phyloP scores from a whole-genome alignment of 1,140 invertebrate genomes.

The Zaprionus lachaisei region DNA sequence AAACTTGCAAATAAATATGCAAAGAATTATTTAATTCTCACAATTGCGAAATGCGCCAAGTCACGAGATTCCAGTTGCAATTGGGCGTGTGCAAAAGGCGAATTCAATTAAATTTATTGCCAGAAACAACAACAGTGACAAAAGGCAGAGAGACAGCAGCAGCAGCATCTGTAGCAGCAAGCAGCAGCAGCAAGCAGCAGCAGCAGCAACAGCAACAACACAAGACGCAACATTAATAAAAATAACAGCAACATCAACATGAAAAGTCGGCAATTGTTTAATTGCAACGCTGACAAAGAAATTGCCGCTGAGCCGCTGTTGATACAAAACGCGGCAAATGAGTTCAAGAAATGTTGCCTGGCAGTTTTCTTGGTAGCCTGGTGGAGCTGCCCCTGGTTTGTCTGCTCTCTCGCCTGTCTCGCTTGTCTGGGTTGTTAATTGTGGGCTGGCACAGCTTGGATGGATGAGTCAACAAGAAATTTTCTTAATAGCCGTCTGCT shows the following conservation, averaged over 20 bases:
- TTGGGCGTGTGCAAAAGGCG: constrained; percentile 62
- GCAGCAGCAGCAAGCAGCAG: constrained; percentile 12
- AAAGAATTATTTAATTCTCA: constrained; percentile 82
- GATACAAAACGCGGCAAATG: constrained; percentile 73
- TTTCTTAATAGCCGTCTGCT: constrained; percentile 72
- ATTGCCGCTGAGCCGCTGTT: constrained; percentile 59
- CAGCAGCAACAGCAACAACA: constrained; percentile 19
- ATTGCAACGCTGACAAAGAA: constrained; percentile 77
- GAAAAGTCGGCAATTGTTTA: constrained; percentile 69
- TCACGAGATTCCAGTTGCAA: constrained; percentile 70
- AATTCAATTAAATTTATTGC: constrained; percentile 75
- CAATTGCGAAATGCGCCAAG: constrained; percentile 68
- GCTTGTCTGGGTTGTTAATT: constrained; percentile 64
- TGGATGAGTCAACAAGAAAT: constrained; percentile 81
- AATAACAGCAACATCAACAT: constrained; percentile 34
- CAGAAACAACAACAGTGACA: constrained; percentile 52
- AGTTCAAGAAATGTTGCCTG: constrained; percentile 69
- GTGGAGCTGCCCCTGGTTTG: constrained; percentile 5
- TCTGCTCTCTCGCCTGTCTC: constrained; percentile 8
- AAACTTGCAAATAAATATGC: constrained; percentile 77
- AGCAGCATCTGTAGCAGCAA: constrained; percentile 34
- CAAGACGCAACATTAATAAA: constrained; percentile 34
- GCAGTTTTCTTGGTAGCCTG: constrained; percentile 64
- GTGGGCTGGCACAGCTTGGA: constrained; percentile 55
- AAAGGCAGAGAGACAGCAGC: constrained; percentile 31